These are phyloP conservation scores for Aphelinus certus DNA, from an alignment of 1,140 invertebrate species.

Conservation along the genomic window DNA sequence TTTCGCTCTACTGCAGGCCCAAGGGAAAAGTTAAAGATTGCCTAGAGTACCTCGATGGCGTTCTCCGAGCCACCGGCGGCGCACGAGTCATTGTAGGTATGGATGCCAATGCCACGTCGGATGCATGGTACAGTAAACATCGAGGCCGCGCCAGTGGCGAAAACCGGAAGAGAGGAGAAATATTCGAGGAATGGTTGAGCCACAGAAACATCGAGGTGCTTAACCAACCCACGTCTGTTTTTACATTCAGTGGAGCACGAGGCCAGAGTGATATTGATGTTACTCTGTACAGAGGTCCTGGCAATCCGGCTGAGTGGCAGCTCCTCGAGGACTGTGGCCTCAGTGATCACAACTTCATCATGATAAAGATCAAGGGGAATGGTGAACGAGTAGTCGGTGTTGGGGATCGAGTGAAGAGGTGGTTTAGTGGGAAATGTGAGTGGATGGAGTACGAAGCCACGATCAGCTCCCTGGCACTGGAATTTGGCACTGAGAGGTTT, in stretches of 20 bases:
- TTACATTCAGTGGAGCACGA: slow-evolving; percentile 27
- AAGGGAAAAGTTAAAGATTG: slow-evolving; percentile 2
- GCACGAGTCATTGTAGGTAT: slow-evolving; percentile 21
- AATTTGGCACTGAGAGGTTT: not conserved
- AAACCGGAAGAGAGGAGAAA: not conserved
- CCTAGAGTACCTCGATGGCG: slow-evolving; percentile 25
- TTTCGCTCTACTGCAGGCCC: slow-evolving; percentile 31
- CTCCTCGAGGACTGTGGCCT: slow-evolving; percentile 7
- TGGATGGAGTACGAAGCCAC: not conserved
- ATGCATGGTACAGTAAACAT: slow-evolving; percentile 30
- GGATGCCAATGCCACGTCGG: slow-evolving; percentile 41
- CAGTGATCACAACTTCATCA: slow-evolving; percentile 19
- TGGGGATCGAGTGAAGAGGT: not conserved
- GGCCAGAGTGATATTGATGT: slow-evolving; percentile 35
- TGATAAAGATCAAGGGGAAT: not conserved
- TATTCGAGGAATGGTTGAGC: not conserved
- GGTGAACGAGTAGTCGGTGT: not conserved
- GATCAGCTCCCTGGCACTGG: not conserved
- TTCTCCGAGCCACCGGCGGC: not conserved
- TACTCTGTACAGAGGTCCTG: not conserved
- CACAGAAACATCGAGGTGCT: slow-evolving; percentile 16
- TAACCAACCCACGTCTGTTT: slow-evolving; percentile 12
- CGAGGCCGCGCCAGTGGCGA: not conserved
- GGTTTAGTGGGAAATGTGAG: not conserved
- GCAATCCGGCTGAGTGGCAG: not conserved